phyloP scores from a whole-genome alignment of 2,888 invertebrate genomes.

The Yponomeuta sedellus region DNA sequence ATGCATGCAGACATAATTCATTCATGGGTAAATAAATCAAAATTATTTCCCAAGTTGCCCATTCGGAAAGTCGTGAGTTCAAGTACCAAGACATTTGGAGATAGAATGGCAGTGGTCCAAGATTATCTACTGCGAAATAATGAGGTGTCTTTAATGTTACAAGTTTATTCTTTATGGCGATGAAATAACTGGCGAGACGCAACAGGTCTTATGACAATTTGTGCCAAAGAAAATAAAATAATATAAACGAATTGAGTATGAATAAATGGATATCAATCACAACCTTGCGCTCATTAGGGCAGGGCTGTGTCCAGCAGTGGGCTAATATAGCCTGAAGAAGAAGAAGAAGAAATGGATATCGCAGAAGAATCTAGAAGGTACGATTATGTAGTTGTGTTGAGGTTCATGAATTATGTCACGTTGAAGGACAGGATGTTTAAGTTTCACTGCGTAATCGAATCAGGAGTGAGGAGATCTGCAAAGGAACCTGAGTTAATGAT shows the following conservation, averaged over 20 bases:
- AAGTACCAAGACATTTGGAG: background rate
- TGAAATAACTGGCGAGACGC: background rate
- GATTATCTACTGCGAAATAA: background rate
- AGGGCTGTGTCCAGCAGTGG: too few relatives aligned
- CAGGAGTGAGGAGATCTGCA: too few relatives aligned
- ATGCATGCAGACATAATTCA: too few relatives aligned
- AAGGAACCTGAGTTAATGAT: too few relatives aligned
- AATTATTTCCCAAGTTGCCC: background rate
- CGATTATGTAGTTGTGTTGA: too few relatives aligned
- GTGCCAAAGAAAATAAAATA: background rate
- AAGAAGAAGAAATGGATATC: background rate
- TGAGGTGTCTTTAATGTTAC: slow-evolving; percentile 5
- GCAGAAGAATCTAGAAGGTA: too few relatives aligned
- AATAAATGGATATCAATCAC: too few relatives aligned
- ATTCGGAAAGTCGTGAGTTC: background rate
- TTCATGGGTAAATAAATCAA: background rate
- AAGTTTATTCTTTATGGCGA: slow-evolving; percentile 3
- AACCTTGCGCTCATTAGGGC: too few relatives aligned
- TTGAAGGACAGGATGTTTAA: too few relatives aligned
- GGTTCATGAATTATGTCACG: too few relatives aligned
- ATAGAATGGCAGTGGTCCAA: background rate
- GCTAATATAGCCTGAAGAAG: too few relatives aligned
- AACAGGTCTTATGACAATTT: background rate
- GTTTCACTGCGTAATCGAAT: too few relatives aligned
- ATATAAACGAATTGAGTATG: background rate